These are phyloP conservation scores for Scomber scombrus DNA, from an alignment of 2,113 vertebrate species.

Conservation along the genomic window DNA sequence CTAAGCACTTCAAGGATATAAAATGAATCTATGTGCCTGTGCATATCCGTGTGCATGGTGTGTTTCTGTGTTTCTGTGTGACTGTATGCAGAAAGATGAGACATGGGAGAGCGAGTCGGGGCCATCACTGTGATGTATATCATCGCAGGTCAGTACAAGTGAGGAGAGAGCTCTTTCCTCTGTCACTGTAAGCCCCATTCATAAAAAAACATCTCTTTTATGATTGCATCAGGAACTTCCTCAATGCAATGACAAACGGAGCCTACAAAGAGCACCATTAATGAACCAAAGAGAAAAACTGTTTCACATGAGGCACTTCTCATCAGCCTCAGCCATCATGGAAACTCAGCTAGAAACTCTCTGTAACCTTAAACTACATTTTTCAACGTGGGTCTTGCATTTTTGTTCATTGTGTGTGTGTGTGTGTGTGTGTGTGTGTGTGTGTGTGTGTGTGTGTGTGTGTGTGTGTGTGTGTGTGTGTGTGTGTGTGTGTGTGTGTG, in stretches of 20 bases:
- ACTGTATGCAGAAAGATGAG: slow-evolving; percentile 69
- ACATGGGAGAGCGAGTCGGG: slow-evolving; percentile 46
- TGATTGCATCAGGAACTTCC: slow-evolving; percentile 82
- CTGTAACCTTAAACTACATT: slow-evolving; percentile 57
- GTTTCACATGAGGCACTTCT: slow-evolving; percentile 57
- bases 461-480: too few relatives aligned
- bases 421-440: not conserved
- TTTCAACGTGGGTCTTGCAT: slow-evolving; percentile 20
- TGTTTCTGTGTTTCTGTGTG: slow-evolving; percentile 45
- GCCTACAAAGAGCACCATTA: slow-evolving; percentile 76
- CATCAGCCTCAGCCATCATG: slow-evolving; percentile 26
- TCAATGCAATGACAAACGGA: slow-evolving; percentile 70
- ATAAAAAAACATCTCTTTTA: slow-evolving; percentile 80
- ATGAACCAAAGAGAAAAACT: slow-evolving; percentile 57
- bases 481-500: too few relatives aligned
- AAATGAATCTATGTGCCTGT: slow-evolving; percentile 51
- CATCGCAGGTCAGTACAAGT: slow-evolving; percentile 40
- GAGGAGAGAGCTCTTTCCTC: slow-evolving; percentile 72
- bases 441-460: too few relatives aligned
- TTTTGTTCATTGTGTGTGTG: slow-evolving; percentile 6
- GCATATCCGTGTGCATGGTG: slow-evolving; percentile 16
- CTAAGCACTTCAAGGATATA: slow-evolving; percentile 70
- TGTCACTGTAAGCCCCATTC: slow-evolving; percentile 78
- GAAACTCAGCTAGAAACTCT: slow-evolving; percentile 38
- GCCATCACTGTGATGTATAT: slow-evolving; percentile 65